These are phyloP conservation scores for Saccopteryx bilineata DNA, from an alignment of 2,113 vertebrate genomes.

Conservation along the genomic window DNA sequence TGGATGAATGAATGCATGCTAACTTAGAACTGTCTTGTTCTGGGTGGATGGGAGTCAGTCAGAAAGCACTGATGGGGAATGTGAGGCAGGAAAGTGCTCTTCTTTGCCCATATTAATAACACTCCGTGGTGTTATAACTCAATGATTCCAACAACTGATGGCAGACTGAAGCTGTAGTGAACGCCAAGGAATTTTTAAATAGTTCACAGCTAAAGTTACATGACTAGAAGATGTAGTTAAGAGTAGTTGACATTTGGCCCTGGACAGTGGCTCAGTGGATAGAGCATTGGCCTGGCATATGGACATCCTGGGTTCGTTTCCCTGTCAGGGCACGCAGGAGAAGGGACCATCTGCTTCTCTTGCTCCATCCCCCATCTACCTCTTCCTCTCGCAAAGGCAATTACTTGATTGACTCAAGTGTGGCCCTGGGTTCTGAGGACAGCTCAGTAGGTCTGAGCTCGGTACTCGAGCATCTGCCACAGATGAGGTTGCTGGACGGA, in stretches of 20 bases:
- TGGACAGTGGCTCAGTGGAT: too few relatives aligned
- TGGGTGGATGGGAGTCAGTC: conserved; percentile 53
- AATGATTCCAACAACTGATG: conserved; percentile 28
- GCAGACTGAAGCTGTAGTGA: conserved; percentile 18
- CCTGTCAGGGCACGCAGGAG: too few relatives aligned
- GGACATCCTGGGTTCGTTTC: too few relatives aligned
- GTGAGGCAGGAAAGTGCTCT: background rate
- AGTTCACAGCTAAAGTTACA: conserved; percentile 2
- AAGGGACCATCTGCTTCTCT: too few relatives aligned
- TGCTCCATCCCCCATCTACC: too few relatives aligned
- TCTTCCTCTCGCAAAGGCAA: too few relatives aligned
- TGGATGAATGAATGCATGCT: conserved; percentile 70
- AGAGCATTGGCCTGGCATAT: too few relatives aligned
- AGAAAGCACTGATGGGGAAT: conserved; percentile 58
- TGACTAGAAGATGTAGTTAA: background rate
- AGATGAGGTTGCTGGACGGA: too few relatives aligned
- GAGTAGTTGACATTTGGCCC: background rate
- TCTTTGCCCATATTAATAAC: conserved; percentile 59
- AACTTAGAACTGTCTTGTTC: conserved; percentile 74
- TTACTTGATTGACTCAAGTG: too few relatives aligned
- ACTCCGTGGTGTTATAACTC: conserved; percentile 38
- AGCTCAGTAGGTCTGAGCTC: too few relatives aligned
- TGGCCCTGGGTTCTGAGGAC: too few relatives aligned
- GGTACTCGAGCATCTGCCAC: too few relatives aligned
- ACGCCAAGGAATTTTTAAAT: conserved; percentile 40